Evolutionary conservation across 2,797 vertebrate species (phyloP).

Genomic region (Hafferia zeledoni): DNA sequence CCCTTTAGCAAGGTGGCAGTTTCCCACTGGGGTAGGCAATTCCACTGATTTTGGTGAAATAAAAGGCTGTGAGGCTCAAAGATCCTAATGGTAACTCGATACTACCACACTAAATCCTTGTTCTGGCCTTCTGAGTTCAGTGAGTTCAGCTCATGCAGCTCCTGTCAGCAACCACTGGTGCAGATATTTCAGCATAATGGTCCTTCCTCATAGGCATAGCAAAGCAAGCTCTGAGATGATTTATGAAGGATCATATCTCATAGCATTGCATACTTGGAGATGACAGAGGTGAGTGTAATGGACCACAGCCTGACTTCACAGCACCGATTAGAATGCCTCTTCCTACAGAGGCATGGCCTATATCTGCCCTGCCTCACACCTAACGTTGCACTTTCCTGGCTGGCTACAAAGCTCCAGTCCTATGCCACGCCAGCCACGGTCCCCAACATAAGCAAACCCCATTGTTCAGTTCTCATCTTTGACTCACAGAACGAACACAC

Average conservation of each 20-base stretch:
- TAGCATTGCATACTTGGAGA: not conserved
- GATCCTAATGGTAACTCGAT: not conserved
- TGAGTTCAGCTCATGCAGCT: not conserved
- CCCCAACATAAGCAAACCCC: not conserved
- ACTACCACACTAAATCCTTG: not conserved
- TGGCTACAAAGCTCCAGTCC: not conserved
- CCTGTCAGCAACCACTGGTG: not conserved
- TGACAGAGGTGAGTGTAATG: not conserved
- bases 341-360: not conserved
- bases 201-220: not conserved
- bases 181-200: not conserved
- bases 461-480: not conserved
- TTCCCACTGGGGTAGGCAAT: not conserved
- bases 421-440: accelerated
- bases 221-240: not conserved
- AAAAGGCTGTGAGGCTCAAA: not conserved
- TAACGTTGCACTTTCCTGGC: not conserved
- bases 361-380: not conserved
- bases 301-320: not conserved
- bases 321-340: accelerated
- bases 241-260: accelerated
- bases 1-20: not conserved
- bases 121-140: not conserved
- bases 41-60: not conserved
- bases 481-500: not conserved